phyloP scores from a whole-genome alignment of 2,888 invertebrate genomes.

The Eumacrocentrus americanus region DNA sequence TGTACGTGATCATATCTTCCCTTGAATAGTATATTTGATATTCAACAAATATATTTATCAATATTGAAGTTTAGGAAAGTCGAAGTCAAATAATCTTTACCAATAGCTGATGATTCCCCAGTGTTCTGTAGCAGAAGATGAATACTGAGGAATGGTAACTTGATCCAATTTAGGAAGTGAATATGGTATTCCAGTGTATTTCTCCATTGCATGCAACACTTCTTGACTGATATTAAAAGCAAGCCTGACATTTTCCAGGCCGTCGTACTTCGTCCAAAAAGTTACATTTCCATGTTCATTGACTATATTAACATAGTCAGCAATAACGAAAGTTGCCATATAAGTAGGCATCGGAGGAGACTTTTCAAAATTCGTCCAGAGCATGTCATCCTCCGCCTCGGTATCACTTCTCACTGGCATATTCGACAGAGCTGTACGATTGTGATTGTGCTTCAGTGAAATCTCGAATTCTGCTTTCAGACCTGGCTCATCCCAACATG shows the following conservation, averaged over 20 bases:
- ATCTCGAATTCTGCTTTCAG: constrained; percentile 72
- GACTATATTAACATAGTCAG: constrained; percentile 59
- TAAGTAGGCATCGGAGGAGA: constrained; percentile 77
- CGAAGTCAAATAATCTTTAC: constrained; percentile 53
- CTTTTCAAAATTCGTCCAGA: constrained; percentile 36
- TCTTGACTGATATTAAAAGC: constrained; percentile 79
- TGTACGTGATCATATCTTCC: constrained; percentile 70
- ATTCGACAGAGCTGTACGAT: constrained; percentile 58
- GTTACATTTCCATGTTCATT: constrained; percentile 52
- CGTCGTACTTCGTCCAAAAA: constrained; percentile 74
- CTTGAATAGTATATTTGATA: constrained; percentile 6
- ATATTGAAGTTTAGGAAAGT: background rate
- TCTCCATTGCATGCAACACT: constrained; percentile 76
- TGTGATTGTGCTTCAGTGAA: constrained; percentile 65
- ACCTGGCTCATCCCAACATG: constrained; percentile 77
- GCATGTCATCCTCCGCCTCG: constrained; percentile 30
- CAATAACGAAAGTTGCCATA: constrained; percentile 78
- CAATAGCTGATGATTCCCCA: constrained; percentile 85
- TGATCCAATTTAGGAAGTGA: constrained; percentile 85
- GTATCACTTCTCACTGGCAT: constrained; percentile 31
- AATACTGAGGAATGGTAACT: constrained; percentile 86
- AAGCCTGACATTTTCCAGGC: constrained; percentile 73
- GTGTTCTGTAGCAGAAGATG: constrained; percentile 88
- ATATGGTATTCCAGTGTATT: constrained; percentile 79
- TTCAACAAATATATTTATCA: constrained; percentile 30